Evolutionary conservation across 1,140 invertebrate species (phyloP), one percentile per base, ranked within the genome.

Genomic region (Argopecten irradians): DNA sequence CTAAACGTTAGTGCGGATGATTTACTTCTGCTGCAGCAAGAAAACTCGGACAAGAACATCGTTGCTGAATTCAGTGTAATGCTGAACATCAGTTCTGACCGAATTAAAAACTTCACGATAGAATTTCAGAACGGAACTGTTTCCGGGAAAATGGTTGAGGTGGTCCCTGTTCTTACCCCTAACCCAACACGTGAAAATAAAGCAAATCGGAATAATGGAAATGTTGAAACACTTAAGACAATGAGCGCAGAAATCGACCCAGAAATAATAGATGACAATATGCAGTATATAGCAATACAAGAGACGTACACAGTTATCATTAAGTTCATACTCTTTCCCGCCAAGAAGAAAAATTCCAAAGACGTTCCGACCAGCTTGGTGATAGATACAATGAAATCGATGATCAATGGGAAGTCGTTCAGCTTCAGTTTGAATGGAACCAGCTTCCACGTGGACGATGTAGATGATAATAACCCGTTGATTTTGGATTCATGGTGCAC

Each of bases 91-190:
- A 93, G 89, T 84, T n/a, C 34, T 3, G 87, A 89, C 11, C 36
- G 93, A 35, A 92, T 94, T 34, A 89, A 91, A 43, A 91, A 94
- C 71, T 88, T 94, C 32, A 92, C 92, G 8, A 87, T 94, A 22
- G 43, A 87, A 82, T 41, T 92, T 35, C 36, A 91, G 19, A 89
- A 91, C 33, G 46, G 84, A 7, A 87, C 90, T 0, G 82, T 86
- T 22, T 34, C 41, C 22, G 46, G 86, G 16, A 86, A 82, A 34
- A 84, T 43, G 5, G 83, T 89, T 14, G 89, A 90, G 82, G 88
- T 91, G 82, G 0, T 83, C 34, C n/a, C 87, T 85, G 9, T 71
- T 43, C 39, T 41, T 8, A 13, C 14, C 16, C 55, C 43, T 16
- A 35, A 43, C 3, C 32, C 43, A 85, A 16, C 7, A 83, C 11